Base-by-base conservation (phyloP, 1,140 invertebrate genomes). In the Eulimnadia texana region DNA sequence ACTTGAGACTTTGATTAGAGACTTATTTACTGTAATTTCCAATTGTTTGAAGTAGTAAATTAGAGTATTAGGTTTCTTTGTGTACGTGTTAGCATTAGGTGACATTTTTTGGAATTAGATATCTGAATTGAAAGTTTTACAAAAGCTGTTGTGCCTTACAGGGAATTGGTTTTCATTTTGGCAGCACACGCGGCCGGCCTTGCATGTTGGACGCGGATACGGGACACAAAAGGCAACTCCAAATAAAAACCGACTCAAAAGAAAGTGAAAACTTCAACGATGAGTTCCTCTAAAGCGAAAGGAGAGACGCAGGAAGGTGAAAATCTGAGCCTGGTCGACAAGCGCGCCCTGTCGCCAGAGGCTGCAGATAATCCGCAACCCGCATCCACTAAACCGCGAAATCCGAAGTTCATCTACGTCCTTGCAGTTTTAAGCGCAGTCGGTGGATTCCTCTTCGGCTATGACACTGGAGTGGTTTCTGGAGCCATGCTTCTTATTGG, bases 381-480 rank as follows among this genome's bases (percentile, higher is more conserved):
- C 6, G 6, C 33, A 9, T 42, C 33, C 33, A 16, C 16, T 16
- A 42, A 42, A 42, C 6, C 16, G 6, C 6, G 16, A 16, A 42
- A 42, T 42, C 33, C 51, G 22, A 24, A 53, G 3, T 66, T 68
- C 60, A 62, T 79, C n/a, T 78, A 76, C 62, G 55, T 77, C 13
- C 66, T 79, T 51, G 71, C 78, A 50, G 63, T 74, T 56, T 70
- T 80, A 49, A 74, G 79, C 27, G 78, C 77, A 16, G 72, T 83
- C 11, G 82, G 82, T 19, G 81, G 82, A 6, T 82, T 83, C 66
- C 71, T 84, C 3, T 83, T 84, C 67, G 82, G 82, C 23, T 83
- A 84, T 70, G 82, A 83, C 65, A 83, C 82, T 0, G 81, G 81
- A 2, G 80, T 84, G 22, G 77, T 83, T 11, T 81, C 80, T 1